Evolutionary conservation across 2,113 vertebrate genomes (phyloP).

Genomic region (Sakesphorus luctuosus): DNA sequence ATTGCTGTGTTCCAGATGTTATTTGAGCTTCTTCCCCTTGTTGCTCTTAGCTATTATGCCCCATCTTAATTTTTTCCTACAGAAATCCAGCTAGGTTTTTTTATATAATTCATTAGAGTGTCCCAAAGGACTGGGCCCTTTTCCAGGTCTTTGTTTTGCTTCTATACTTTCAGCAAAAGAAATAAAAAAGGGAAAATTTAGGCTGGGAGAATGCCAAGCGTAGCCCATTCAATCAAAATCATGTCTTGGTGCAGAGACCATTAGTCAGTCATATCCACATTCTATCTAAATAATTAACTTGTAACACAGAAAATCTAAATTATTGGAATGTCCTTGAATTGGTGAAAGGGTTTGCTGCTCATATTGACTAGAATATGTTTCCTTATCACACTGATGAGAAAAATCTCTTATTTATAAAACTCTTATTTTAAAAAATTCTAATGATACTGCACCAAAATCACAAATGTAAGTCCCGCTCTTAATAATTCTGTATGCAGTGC

Average conservation of each 20-base stretch:
- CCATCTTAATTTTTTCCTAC: background rate
- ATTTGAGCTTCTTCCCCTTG: background rate
- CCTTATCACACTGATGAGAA: background rate
- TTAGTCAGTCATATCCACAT: slow-evolving; percentile 53
- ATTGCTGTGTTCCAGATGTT: background rate
- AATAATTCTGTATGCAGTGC: background rate
- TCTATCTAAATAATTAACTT: slow-evolving; percentile 57
- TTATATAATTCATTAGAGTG: slow-evolving; percentile 10
- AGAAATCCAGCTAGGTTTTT: background rate
- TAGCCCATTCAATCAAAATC: slow-evolving; percentile 63
- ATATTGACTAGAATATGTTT: background rate
- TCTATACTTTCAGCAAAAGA: slow-evolving; percentile 37
- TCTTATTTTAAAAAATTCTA: background rate
- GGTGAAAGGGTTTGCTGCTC: background rate
- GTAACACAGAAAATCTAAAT: slow-evolving; percentile 34
- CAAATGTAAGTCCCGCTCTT: background rate
- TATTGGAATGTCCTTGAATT: slow-evolving; percentile 37
- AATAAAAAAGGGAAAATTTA: slow-evolving; percentile 1
- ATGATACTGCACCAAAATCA: background rate
- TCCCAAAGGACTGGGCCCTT: slow-evolving; percentile 7
- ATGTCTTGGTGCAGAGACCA: slow-evolving; percentile 23
- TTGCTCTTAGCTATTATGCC: background rate
- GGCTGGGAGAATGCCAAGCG: slow-evolving; percentile 17
- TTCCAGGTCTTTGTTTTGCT: slow-evolving; percentile 44
- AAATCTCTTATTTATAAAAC: background rate